Conservation (phyloP, 1,140 invertebrate genomes). For the Trachymyrmex cornetzi region DNA sequence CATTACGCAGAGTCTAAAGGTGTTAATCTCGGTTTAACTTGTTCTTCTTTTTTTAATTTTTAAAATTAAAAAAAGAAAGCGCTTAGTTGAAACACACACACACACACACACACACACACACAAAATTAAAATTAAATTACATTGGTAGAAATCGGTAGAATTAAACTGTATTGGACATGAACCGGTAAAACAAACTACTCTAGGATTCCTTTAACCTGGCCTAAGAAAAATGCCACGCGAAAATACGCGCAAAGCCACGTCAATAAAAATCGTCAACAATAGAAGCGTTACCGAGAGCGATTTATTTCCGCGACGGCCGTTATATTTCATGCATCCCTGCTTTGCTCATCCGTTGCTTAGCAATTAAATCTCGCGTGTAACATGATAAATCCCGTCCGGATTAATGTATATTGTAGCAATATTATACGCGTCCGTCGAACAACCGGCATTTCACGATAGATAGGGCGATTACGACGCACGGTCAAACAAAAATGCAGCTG, state of each 20-base stretch:
- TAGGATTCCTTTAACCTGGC: too few relatives aligned
- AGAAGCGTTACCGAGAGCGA: not conserved
- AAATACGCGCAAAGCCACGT: not conserved
- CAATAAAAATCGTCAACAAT: conserved; percentile 35
- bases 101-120: too few relatives aligned
- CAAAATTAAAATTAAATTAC: too few relatives aligned
- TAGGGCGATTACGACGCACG: conserved; percentile 23
- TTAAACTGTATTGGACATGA: too few relatives aligned
- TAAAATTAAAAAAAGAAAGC: too few relatives aligned
- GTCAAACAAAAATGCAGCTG: conserved; percentile 24
- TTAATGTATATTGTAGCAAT: conserved; percentile 71
- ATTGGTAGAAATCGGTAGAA: too few relatives aligned
- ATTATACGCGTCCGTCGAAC: conserved; percentile 62
- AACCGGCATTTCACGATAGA: conserved; percentile 63
- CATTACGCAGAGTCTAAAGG: too few relatives aligned
- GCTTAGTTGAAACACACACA: too few relatives aligned
- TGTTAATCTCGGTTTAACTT: too few relatives aligned
- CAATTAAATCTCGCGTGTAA: conserved; percentile 54
- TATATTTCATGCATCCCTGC: conserved; percentile 46
- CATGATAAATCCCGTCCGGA: conserved; percentile 68
- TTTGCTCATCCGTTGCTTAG: conserved; percentile 58
- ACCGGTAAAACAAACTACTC: too few relatives aligned
- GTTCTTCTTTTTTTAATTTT: too few relatives aligned
- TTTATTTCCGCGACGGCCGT: conserved; percentile 31
- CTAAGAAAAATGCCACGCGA: not conserved